Conservation (phyloP, 2,113 vertebrate species). For the Podiceps cristatus region DNA sequence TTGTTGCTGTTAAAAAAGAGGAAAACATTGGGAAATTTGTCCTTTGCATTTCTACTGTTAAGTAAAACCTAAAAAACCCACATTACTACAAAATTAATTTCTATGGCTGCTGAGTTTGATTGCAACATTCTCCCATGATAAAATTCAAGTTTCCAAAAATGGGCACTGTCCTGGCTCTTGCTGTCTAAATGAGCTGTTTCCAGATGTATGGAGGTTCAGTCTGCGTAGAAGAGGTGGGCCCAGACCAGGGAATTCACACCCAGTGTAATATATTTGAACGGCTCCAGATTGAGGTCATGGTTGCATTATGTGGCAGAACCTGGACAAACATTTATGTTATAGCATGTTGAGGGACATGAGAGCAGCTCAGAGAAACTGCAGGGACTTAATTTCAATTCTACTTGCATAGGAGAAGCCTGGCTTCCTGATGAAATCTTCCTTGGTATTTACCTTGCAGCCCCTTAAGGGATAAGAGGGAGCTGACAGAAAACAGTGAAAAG, state of each 20-base stretch:
- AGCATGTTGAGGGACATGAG: background rate
- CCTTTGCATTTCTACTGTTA: background rate
- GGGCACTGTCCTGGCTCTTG: background rate
- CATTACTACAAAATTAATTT: background rate
- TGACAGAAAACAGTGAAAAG: background rate
- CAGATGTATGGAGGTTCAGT: background rate
- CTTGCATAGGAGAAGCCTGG: background rate
- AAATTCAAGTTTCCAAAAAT: background rate
- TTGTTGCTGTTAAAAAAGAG: background rate
- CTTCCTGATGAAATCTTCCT: background rate
- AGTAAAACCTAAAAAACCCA: background rate
- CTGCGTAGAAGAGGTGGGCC: background rate
- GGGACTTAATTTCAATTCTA: background rate
- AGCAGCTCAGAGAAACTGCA: background rate
- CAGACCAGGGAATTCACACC: background rate
- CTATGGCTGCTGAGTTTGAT: background rate
- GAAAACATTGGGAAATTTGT: background rate
- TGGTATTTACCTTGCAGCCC: background rate
- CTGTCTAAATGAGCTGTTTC: background rate
- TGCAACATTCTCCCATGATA: background rate
- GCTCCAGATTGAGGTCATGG: background rate
- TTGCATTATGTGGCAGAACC: background rate
- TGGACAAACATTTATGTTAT: background rate
- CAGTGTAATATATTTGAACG: background rate
- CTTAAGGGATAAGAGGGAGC: background rate